Evolutionary conservation across 2,888 invertebrate genomes (phyloP), one percentile per base, ranked within the genome.

Genomic region (Lucinisca nassula): DNA sequence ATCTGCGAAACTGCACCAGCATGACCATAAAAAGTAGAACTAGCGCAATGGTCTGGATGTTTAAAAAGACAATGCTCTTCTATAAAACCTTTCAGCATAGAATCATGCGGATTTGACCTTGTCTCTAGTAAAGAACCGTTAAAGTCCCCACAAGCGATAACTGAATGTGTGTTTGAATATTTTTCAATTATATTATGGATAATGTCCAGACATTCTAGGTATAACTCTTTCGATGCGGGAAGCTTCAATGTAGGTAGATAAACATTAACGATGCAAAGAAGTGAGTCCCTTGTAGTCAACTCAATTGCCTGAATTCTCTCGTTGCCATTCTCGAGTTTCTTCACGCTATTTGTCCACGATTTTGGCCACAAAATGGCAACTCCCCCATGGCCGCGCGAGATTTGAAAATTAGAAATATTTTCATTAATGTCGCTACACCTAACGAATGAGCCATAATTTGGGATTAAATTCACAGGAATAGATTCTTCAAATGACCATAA

Each of bases 311-410:
- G 73, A 3, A 73, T 27, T 37, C 73, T 37, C 24, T 73, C 73
- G n/a, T 38, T 73, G 4, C 73, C 73, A 10, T 40, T 27, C 4
- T 73, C 38, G 1, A 73, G 45, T 24, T n/a, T 37, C 24, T 73
- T 73, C 12, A 73, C 45, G 24, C 73, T 73, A n/a, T 73, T 40
- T 73, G 73, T 37, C 73, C 73, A 73, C 6, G 14, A 6, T 38
- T 27, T 73, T 37, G 73, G 73, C 73, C 73, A 73, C 30, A 73
- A n/a, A 12, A 73, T 73, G n/a, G 73, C 73, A 12, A 73, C 37
- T 37, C 73, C 73, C 6, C 73, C 73, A 6, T 73, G 35, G 10
- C 73, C 73, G n/a, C 73, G 38, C 1, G 73, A 14, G 21, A 40
- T 40, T 73, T 73, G 73, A 40, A 73, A 73, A 37, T 73, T 73